Percentiles rank a stretch among this genome's conserved stretches.
phyloP scores from a whole-genome alignment of 1,140 invertebrate species.

The Saccostrea echinata region DNA sequence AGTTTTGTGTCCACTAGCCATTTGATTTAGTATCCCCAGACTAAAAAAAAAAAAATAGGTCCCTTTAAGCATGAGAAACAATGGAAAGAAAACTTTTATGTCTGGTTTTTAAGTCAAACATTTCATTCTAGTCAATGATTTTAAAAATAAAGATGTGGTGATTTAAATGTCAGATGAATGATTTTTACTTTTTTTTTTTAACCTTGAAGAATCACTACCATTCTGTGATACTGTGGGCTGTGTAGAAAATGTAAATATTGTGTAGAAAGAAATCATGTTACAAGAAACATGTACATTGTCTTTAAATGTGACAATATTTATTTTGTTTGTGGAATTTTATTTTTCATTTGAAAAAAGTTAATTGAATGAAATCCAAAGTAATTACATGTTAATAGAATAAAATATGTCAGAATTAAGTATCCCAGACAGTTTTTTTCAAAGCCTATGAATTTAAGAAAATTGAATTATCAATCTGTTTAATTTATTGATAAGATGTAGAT shows the following conservation, averaged over 20 bases:
- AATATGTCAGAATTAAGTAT: not conserved
- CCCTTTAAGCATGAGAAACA: not conserved
- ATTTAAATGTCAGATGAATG: not conserved
- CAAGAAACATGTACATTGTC: not conserved
- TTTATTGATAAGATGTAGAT: not conserved
- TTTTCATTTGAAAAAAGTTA: not conserved
- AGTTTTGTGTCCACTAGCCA: not conserved
- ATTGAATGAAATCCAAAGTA: constrained; percentile 20
- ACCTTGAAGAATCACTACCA: not conserved
- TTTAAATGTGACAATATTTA: constrained; percentile 10
- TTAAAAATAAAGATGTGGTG: not conserved
- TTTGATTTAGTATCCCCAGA: not conserved
- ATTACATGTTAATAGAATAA: not conserved
- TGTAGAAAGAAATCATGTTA: not conserved
- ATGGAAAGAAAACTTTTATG: not conserved
- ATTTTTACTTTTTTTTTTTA: not conserved
- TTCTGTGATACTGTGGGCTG: constrained; percentile 13
- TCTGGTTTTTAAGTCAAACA: not conserved
- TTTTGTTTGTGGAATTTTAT: not conserved
- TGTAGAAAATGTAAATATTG: not conserved
- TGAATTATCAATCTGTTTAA: not conserved
- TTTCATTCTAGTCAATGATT: constrained; percentile 7
- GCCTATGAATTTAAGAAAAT: not conserved
- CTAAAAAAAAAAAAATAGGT: not conserved
- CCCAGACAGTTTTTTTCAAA: not conserved